A percentile compares a stretch with the other conserved stretches of the same genome.
Evolutionary conservation across 64 coral and sea anemone genomes (phyloP).

Genomic region (Astreopora myriophthalma): DNA sequence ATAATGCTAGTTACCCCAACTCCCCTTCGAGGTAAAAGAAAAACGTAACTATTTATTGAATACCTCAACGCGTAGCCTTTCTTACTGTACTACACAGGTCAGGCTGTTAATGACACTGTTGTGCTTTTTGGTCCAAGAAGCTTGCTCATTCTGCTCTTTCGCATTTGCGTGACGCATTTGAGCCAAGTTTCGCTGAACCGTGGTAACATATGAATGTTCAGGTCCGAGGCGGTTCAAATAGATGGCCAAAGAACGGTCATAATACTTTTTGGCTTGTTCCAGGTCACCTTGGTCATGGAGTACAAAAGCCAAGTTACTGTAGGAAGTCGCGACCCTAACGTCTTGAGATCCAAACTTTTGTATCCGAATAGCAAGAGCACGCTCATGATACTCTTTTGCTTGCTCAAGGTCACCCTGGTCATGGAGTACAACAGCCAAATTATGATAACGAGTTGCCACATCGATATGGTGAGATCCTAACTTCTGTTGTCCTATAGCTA

Average conservation of each 20-base stretch:
- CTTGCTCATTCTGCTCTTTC: too few relatives aligned
- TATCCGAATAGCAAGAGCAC: constrained; percentile 8
- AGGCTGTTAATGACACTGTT: too few relatives aligned
- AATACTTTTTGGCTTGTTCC: not conserved
- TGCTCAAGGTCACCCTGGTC: not conserved
- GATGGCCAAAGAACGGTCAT: not conserved
- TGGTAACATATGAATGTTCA: too few relatives aligned
- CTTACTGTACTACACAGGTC: too few relatives aligned
- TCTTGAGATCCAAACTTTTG: not conserved
- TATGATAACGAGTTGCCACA: not conserved
- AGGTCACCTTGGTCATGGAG: not conserved
- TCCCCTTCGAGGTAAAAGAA: too few relatives aligned
- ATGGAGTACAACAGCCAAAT: not conserved
- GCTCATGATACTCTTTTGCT: not conserved
- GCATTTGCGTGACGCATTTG: too few relatives aligned
- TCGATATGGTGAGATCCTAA: not conserved
- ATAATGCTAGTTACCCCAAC: too few relatives aligned
- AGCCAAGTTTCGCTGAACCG: too few relatives aligned
- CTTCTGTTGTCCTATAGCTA: not conserved
- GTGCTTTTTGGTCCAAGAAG: too few relatives aligned
- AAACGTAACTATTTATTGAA: too few relatives aligned
- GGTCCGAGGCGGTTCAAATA: not conserved
- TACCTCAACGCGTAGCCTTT: too few relatives aligned
- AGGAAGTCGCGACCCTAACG: not conserved
- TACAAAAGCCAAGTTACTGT: not conserved